Base-by-base conservation (phyloP, 1,140 invertebrate genomes). In the Littorina saxatilis region DNA sequence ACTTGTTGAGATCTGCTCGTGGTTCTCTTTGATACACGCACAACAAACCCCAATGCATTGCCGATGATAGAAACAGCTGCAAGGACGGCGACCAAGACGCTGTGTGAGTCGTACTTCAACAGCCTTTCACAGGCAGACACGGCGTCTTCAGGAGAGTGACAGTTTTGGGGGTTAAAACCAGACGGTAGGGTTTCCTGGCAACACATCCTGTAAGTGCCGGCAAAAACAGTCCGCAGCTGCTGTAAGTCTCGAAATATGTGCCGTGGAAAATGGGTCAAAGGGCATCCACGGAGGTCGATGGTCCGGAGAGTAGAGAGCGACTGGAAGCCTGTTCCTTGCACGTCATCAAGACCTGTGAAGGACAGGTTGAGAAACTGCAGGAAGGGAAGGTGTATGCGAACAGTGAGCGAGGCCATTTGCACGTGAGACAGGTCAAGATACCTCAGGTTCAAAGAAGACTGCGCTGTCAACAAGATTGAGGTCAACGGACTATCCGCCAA, bases 41-140 rank as follows among this genome's bases (percentile, higher is more conserved):
- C 84, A 2, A 84, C 29, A 23, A 87, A 82, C 15, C 86, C 85
- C 13, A 29, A 40, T 17, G 79, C 32, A 72, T 89, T 89, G 23
- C 88, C 88, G 17, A 84, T 0, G 0, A 88, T 23, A 27, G 86
- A 81, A 35, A 76, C 17, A 5, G 83, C 20, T 1, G 83, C 85
- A 20, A 86, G 75, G 9, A 87, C 43, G 84, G 85, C 87, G 9
- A 89, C 47, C 47, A 80, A 68, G 0, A 84, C 76, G 20, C 81
- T 61, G 0, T 88, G 55, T 3, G 77, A 15, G n/a, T 72, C 74
- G 27, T 79, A 74, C 15, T 73, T 50, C 17, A 89, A 75, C n/a
- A 89, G 70, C 27, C 86, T 79, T 1, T 50, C 63, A 80, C 88
- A 89, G 3, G 87, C 86, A 0, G 88, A 87, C 29, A 89, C 81